phyloP scores from a whole-genome alignment of 2,888 invertebrate species.

The Unio pictorum region DNA sequence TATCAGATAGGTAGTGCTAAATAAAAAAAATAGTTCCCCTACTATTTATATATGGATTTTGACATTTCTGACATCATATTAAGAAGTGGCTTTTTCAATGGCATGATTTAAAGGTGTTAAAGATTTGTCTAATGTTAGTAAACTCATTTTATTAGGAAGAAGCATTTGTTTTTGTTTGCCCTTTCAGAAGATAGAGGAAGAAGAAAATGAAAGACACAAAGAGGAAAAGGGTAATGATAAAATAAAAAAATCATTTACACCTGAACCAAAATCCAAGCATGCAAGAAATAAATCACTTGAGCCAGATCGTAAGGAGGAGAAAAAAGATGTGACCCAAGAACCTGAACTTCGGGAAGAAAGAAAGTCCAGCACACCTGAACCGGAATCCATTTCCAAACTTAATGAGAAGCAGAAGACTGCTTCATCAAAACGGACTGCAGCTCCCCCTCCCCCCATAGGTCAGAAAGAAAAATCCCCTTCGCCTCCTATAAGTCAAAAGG shows the following conservation, averaged over 20 bases:
- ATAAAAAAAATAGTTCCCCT: too few relatives aligned
- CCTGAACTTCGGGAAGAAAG: neutral
- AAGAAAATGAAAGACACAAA: neutral
- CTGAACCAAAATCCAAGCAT: neutral
- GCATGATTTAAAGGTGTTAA: too few relatives aligned
- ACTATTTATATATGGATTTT: too few relatives aligned
- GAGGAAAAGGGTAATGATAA: neutral
- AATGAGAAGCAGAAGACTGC: slow-evolving; percentile 8
- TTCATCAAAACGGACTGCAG: slow-evolving; percentile 9
- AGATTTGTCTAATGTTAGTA: neutral
- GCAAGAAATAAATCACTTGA: neutral
- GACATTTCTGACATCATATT: too few relatives aligned
- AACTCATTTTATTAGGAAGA: slow-evolving; percentile 2
- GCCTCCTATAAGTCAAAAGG: neutral
- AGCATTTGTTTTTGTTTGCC: neutral
- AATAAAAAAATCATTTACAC: neutral
- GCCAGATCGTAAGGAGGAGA: too few relatives aligned
- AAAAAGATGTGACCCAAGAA: neutral
- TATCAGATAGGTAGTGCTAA: too few relatives aligned
- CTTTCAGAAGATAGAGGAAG: slow-evolving; percentile 2
- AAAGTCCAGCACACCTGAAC: slow-evolving; percentile 11
- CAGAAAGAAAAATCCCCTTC: neutral
- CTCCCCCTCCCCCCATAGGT: neutral
- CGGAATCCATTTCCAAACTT: neutral
- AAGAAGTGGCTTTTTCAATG: too few relatives aligned